These are phyloP conservation scores for Limanda limanda DNA, from an alignment of 2,113 vertebrate genomes.

Conservation along the genomic window DNA sequence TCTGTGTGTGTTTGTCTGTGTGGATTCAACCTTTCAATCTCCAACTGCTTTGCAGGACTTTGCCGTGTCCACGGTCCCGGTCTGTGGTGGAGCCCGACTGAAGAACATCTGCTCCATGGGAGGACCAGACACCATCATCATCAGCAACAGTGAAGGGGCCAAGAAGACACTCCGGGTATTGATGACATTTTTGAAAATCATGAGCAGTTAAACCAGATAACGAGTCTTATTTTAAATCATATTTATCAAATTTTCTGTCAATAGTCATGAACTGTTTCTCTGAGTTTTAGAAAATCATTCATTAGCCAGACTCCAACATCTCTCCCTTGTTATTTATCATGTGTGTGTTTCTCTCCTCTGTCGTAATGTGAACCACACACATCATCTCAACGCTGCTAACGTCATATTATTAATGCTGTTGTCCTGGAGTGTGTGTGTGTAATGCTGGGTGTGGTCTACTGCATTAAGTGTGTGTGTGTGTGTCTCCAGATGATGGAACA, in stretches of 20 bases:
- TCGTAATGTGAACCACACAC: constrained; percentile 20
- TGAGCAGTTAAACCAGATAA: too few species aligned
- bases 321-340: too few species aligned
- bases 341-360: neutral
- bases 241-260: too few species aligned
- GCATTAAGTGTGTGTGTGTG: neutral
- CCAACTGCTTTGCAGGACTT: constrained; percentile 83
- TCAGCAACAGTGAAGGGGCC: constrained; percentile 86
- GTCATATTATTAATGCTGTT: constrained; percentile 17
- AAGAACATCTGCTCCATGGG: constrained; percentile 93
- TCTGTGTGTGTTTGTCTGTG: neutral
- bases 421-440: constrained; percentile 21
- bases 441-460: constrained; percentile 23
- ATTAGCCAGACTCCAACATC: too few species aligned
- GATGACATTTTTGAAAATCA: too few species aligned
- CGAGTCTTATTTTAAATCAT: too few species aligned
- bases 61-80: constrained; percentile 89
- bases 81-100: constrained; percentile 85
- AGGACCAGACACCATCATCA: constrained; percentile 88
- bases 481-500: constrained; percentile 89
- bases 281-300: too few species aligned
- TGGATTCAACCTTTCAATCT: neutral
- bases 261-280: too few species aligned
- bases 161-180: constrained; percentile 87
- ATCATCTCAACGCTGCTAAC: constrained; percentile 13